Base-by-base conservation (phyloP, 1,140 invertebrate genomes). In the Ceratina japonica region DNA sequence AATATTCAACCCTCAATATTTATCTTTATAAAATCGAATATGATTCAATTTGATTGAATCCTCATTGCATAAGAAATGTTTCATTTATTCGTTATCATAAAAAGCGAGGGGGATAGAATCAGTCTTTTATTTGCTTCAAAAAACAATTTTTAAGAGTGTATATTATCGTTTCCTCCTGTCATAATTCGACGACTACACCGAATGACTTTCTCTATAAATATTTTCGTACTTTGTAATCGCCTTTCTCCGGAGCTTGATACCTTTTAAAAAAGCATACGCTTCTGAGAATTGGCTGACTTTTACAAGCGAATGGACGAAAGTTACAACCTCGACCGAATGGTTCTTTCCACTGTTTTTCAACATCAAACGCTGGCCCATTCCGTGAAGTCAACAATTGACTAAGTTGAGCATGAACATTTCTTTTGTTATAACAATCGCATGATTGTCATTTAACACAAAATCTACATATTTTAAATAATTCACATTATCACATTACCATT, bases 271-370 rank as follows among this genome's bases (percentile, higher is more conserved):
- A 37, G 66, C 79, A 31, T 56, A 54, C 56, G 75, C 81, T 80
- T 86, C 68, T 56, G 73, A 75, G 81, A 80, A 81, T 63, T 51
- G 69, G 58, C 66, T 81, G 82, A 86, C 85, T 85, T 86, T 86
- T 86, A 86, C 73, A 83, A 68, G 84, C 84, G 82, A 78, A 65
- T 27, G 63, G 59, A 84, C 82, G 54, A 86, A 87, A 87, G 80
- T 87, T 87, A 87, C 85, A 79, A 63, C 85, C 70, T 12, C 31
- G 66, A 8, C 58, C 58, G 58, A 68, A 80, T 72, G 71, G 75
- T 79, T 86, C 85, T 75, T 86, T 84, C 79, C 69, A 81, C 85
- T 86, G 85, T 78, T 87, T 87, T 87, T 87, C 84, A 76, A 84
- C 85, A 75, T 86, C 80, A 86, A 84, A 72, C 70, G 58, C 20